Evolutionary conservation across 2,888 invertebrate genomes (phyloP), one percentile per base, ranked within the genome.

Genomic region (Scaptomyza reducta): DNA sequence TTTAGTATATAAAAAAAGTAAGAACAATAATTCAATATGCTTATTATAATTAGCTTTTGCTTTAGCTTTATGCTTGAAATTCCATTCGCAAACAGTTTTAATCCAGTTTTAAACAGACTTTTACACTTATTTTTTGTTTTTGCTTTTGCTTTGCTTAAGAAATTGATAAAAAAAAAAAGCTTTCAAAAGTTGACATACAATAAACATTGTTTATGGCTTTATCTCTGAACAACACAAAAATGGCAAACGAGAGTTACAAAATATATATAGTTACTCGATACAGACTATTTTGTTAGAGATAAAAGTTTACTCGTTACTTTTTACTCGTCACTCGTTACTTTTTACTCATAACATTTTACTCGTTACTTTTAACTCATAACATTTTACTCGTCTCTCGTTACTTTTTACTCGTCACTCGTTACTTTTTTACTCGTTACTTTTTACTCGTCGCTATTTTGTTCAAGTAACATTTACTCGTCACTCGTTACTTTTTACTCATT

Each of bases 171-270:
- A 22, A 3, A 22, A 22, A 22, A 22, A 35, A 35, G 35, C n/a
- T 35, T n/a, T n/a, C n/a, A 35, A 31, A 31, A 31, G 13, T 7
- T 27, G 7, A 45, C 2, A 6, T 6, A 25, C 3, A n/a, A 14
- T 7, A 14, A 25, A 25, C 10, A 45, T 10, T 25, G 13, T 53
- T 57, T 62, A 70, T 70, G 69, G 71, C 70, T 42, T 33, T 56
- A 16, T 51, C n/a, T 35, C 77, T 56, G 77, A 61, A 51, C 58
- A 51, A 42, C 6, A 33, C 38, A 38, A 33, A 59, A 62, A 74
- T 74, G 74, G 74, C 74, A 74, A 74, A 68, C 51, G 49, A 63
- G 57, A 62, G 74, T 73, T 74, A 60, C 56, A 74, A 63, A 51
- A 49, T 66, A 70, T 9, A 7, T 6, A 10, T 53, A 70, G 27